These are phyloP conservation scores for Yoshiicerus persimilis DNA, from an alignment of 1,140 invertebrate genomes.

Conservation along the genomic window DNA sequence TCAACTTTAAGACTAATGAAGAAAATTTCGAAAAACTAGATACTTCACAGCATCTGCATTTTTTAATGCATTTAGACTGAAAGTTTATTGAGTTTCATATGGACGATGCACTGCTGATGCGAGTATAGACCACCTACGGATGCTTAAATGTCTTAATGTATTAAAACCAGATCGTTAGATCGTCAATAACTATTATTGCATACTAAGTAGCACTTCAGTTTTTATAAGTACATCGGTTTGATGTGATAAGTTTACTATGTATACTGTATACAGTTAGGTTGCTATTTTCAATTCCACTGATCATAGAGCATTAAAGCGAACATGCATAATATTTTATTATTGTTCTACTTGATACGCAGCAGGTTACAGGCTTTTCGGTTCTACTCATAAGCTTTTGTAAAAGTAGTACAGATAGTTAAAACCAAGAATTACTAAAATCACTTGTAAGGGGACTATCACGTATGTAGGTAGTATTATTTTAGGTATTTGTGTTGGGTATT, in stretches of 20 bases:
- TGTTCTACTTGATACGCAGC: not conserved
- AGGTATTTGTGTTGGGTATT: not conserved
- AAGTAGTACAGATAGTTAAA: not conserved
- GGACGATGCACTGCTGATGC: conserved; percentile 5
- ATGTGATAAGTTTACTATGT: not conserved
- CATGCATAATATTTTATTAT: not conserved
- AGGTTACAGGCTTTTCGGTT: not conserved
- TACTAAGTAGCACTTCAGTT: not conserved
- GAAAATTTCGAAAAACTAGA: conserved; percentile 16
- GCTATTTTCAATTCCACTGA: not conserved
- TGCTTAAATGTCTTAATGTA: not conserved
- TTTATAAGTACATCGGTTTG: not conserved
- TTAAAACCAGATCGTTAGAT: not conserved
- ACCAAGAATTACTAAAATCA: not conserved
- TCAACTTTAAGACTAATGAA: conserved; percentile 52
- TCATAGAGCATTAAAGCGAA: not conserved
- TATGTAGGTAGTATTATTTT: no score
- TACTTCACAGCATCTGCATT: not conserved
- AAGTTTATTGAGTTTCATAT: not conserved
- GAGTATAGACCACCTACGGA: not conserved
- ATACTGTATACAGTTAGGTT: not conserved
- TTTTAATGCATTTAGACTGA: not conserved
- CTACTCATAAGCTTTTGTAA: not conserved
- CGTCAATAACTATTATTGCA: not conserved
- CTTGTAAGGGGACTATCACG: not conserved